A percentile compares a stretch with the other conserved stretches of the same genome.
Conservation (phyloP, 1,140 invertebrate species). For the Scaptomyza graminum region DNA sequence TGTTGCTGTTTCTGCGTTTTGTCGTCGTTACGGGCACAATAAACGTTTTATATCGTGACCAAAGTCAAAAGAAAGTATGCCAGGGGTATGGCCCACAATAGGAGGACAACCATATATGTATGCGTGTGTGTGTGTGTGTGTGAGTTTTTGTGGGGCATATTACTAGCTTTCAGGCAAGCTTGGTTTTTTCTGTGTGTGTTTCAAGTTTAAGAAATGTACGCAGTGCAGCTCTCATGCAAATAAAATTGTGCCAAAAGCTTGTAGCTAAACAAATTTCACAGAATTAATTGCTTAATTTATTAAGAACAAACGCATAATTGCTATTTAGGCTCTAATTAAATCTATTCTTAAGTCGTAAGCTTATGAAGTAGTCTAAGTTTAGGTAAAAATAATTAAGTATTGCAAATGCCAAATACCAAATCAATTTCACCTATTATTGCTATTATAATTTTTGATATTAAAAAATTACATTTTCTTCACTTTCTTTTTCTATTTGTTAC, state of each 20-base stretch:
- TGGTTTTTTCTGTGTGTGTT: slow-evolving; percentile 11
- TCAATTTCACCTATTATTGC: slow-evolving; percentile 1
- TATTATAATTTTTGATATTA: slow-evolving; percentile 21
- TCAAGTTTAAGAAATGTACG: slow-evolving; percentile 40
- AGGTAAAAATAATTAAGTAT: not conserved
- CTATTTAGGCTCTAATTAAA: not conserved
- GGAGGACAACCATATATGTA: slow-evolving; percentile 23
- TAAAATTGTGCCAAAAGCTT: slow-evolving; percentile 8
- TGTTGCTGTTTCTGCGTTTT: slow-evolving; percentile 39
- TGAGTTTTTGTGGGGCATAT: slow-evolving; percentile 8
- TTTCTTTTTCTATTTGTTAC: slow-evolving; percentile 48
- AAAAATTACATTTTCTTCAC: slow-evolving; percentile 38
- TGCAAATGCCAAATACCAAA: not conserved
- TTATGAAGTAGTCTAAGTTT: slow-evolving; percentile 1
- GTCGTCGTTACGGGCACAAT: slow-evolving; percentile 66
- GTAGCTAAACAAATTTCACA: slow-evolving; percentile 23
- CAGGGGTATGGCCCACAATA: slow-evolving; percentile 75
- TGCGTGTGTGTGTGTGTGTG: slow-evolving; percentile 13
- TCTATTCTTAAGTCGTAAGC: slow-evolving; percentile 2
- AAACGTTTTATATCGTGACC: slow-evolving; percentile 81
- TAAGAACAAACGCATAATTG: not conserved
- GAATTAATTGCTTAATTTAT: slow-evolving; percentile 5
- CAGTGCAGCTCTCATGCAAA: slow-evolving; percentile 24
- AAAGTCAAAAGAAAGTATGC: slow-evolving; percentile 81
- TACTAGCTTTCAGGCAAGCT: slow-evolving; percentile 28